Base-by-base conservation (phyloP, 2,113 vertebrate species). In the Hippocampus zosterae region DNA sequence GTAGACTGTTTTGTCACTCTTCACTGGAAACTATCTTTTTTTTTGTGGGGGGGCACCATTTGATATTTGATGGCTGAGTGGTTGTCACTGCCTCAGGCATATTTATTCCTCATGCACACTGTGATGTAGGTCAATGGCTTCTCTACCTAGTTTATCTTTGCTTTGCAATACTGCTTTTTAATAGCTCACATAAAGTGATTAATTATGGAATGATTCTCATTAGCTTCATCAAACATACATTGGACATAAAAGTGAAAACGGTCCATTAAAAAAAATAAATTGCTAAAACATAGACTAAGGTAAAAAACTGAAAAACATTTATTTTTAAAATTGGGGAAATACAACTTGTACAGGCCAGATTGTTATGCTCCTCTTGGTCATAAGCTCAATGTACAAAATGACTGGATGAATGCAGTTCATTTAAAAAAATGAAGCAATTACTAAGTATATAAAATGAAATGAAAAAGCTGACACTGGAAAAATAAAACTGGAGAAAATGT, bases 31-130 rank as follows among this genome's bases (percentile, higher is more conserved):
- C 8, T 42, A 40, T 73, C 29, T 15, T 62, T 50, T 27, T 11
- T 41, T 15, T 3, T 15, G 27, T 11, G 40, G 9, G 21, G 18
- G 1, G 73, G 80, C 79, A 72, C 75, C 76, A 73, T 81, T 84
- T 73, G 78, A 80, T 80, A 76, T 72, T 61, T 83, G 84, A 86
- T 68, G 82, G 87, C 84, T 83, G 84, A 76, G 67, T 76, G 79
- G 68, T 42, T 79, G 80, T 81, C 77, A 46, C 65, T 40, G 77
- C 87, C 79, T 79, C 48, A 0, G 76, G 84, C 81, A 78, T 73
- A 69, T 80, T 73, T 76, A 29, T 79, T 76, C 72, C 69, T 67
- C 82, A 71, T 76, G 62, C 72, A 37, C 12, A 73, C 75, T 46
- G 53, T 41, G 21, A 82, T 84, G 73, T 86, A 81, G 88, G 86